Percentiles rank a stretch among this genome's conserved stretches.
Evolutionary conservation across 1,140 invertebrate genomes (phyloP).

Genomic region (Diachasmimorpha longicaudata): DNA sequence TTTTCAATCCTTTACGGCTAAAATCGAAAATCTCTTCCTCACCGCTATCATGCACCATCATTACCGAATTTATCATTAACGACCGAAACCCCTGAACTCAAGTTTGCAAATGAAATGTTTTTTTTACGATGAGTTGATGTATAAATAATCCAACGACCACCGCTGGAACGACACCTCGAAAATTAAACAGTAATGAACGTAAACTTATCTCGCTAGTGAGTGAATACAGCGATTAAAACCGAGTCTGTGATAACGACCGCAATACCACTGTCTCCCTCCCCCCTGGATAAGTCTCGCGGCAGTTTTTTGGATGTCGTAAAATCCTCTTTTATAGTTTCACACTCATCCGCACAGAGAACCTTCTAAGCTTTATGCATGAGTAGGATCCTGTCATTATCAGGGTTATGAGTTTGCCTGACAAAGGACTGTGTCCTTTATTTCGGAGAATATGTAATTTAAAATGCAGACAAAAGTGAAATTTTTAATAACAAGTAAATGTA

Average conservation of each 20-base stretch:
- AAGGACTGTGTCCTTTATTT: neutral
- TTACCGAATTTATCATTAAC: too few relatives aligned
- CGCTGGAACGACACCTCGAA: neutral
- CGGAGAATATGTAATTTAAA: neutral
- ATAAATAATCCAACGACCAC: neutral
- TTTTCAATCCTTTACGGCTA: too few relatives aligned
- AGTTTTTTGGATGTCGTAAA: neutral
- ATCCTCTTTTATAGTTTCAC: slow-evolving; percentile 2
- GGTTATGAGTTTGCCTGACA: neutral
- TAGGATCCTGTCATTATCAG: neutral
- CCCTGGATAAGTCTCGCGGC: neutral
- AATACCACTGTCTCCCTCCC: too few relatives aligned
- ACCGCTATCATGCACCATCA: too few relatives aligned
- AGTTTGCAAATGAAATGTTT: neutral
- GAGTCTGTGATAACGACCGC: neutral
- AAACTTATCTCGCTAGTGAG: neutral
- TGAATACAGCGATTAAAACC: neutral
- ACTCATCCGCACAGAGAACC: neutral
- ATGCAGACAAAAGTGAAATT: neutral
- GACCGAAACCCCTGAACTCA: too few relatives aligned
- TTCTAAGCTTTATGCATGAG: neutral
- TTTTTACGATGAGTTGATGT: neutral
- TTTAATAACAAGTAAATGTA: too few relatives aligned
- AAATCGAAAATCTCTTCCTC: too few relatives aligned
- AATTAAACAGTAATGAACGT: neutral